phyloP scores from a whole-genome alignment of 2,888 invertebrate genomes.

The Steinernema scapterisci region DNA sequence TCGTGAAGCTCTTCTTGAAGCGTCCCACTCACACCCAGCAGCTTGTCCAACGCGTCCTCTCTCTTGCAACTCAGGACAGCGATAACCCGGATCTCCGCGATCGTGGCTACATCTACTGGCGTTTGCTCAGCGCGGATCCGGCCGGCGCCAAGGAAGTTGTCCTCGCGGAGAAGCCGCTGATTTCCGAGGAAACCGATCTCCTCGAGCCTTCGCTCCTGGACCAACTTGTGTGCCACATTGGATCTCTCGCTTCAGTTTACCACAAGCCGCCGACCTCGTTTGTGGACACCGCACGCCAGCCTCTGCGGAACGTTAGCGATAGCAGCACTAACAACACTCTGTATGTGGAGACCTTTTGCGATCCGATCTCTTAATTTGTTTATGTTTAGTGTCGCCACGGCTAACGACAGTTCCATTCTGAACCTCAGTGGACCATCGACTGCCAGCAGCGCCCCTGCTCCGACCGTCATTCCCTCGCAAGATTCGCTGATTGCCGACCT shows the following conservation, averaged over 20 bases:
- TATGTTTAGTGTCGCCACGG: background rate
- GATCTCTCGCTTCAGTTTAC: slow-evolving; percentile 94
- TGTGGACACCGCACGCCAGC: slow-evolving; percentile 79
- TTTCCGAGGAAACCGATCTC: slow-evolving; percentile 97
- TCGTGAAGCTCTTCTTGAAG: slow-evolving; percentile 96
- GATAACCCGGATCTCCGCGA: slow-evolving; percentile 98
- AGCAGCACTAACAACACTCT: background rate
- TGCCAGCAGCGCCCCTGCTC: slow-evolving; percentile 27
- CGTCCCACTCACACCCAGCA: slow-evolving; percentile 97
- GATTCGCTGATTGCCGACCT: slow-evolving; percentile 96
- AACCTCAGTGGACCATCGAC: slow-evolving; percentile 29
- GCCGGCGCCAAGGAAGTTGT: slow-evolving; percentile 99
- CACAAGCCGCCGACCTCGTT: slow-evolving; percentile 99
- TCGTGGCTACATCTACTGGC: slow-evolving; percentile 99
- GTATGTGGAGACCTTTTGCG: background rate
- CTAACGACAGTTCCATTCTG: slow-evolving; percentile 1
- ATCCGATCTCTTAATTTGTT: background rate
- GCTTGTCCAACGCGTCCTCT: slow-evolving; percentile 84
- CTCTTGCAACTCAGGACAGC: slow-evolving; percentile 76
- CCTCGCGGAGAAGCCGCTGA: slow-evolving; percentile 95
- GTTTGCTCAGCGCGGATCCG: slow-evolving; percentile 94
- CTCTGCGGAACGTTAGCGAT: slow-evolving; percentile 47
- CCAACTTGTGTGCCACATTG: slow-evolving; percentile 97
- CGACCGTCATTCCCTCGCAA: slow-evolving; percentile 76
- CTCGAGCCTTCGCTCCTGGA: slow-evolving; percentile 94